Evolutionary conservation across 2,888 invertebrate species (phyloP), one percentile per base, ranked within the genome.

Genomic region (Bruchidius siliquastri): DNA sequence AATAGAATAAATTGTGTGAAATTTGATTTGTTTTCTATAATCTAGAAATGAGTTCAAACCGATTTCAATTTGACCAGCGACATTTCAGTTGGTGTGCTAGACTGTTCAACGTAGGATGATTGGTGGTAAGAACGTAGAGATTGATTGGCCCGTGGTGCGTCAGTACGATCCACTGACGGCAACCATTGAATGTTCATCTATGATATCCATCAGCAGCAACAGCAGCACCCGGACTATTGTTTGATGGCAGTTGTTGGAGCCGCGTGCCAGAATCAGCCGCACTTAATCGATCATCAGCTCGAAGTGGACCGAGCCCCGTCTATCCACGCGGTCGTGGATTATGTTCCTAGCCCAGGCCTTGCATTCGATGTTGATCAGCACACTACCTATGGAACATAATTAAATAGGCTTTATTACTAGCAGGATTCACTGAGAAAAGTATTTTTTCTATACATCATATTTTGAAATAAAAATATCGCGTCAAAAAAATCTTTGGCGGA

Each of bases 311-410:
- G 95, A 94, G 83, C 97, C 97, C 86, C 95, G 92, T 87, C 95
- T 92, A 86, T 96, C 95, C 87, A 92, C 91, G 85, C 95, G 92
- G 88, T 97, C 93, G 88, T 96, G 96, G 80, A 90, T 85, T 84
- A 96, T 95, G 88, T 96, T 96, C 87, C 92, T 92, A 82, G 96
- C 96, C 96, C 96, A 96, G 83, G 96, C 95, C 90, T 94, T 95
- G 90, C 96, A 96, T 88, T 96, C 96, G 87, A 96, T 94, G 89
- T 96, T 96, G 89, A 96, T 95, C 82, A 96, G 90, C 69, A 96
- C 94, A 76, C 95, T 95, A 87, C 92, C 95, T 94, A 88, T 13
- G 86, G 87, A 77, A 73, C 21, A 32, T 4, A 71, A 71, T 72
- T 3, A 18, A 49, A 18, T 49, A 13, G 6, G 13, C 49, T 49